Evolutionary conservation across 1,140 invertebrate species (phyloP).

Genomic region (Drosophila busckii): DNA sequence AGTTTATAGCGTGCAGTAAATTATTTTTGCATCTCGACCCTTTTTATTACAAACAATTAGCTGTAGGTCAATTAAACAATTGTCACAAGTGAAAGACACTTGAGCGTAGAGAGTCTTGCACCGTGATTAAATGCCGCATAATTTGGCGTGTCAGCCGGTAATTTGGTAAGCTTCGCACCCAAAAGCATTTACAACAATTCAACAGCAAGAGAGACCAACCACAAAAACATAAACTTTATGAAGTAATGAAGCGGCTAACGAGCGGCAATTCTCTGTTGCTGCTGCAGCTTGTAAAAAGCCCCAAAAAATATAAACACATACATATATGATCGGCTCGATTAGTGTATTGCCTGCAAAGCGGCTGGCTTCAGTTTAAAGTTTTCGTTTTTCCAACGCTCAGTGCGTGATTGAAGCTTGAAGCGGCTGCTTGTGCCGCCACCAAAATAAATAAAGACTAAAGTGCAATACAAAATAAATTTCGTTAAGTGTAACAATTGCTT

Average conservation of each 20-base stretch:
- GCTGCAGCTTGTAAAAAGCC: slow-evolving; percentile 29
- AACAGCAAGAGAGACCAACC: slow-evolving; percentile 15
- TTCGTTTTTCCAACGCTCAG: slow-evolving; percentile 35
- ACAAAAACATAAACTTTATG: slow-evolving; percentile 42
- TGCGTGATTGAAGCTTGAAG: slow-evolving; percentile 63
- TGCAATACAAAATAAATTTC: neutral
- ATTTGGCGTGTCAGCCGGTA: slow-evolving; percentile 19
- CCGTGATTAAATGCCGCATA: slow-evolving; percentile 51
- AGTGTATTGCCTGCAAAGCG: slow-evolving; percentile 15
- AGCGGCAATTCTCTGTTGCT: no score
- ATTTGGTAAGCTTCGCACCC: slow-evolving; percentile 54
- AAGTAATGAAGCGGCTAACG: slow-evolving; percentile 54
- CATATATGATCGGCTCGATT: neutral
- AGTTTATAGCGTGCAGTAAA: no score
- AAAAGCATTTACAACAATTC: slow-evolving; percentile 28
- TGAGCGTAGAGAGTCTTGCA: neutral
- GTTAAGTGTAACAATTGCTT: neutral
- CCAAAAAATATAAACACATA: slow-evolving; percentile 20
- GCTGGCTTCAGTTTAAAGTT: slow-evolving; percentile 11
- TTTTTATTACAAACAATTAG: no score
- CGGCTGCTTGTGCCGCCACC: slow-evolving; percentile 45
- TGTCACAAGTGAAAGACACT: slow-evolving; percentile 6
- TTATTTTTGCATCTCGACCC: no score
- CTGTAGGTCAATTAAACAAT: no score
- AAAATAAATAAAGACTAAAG: slow-evolving; percentile 8